These are phyloP conservation scores for Ethmia dodecea DNA, from an alignment of 2,888 invertebrate genomes.

Conservation along the genomic window DNA sequence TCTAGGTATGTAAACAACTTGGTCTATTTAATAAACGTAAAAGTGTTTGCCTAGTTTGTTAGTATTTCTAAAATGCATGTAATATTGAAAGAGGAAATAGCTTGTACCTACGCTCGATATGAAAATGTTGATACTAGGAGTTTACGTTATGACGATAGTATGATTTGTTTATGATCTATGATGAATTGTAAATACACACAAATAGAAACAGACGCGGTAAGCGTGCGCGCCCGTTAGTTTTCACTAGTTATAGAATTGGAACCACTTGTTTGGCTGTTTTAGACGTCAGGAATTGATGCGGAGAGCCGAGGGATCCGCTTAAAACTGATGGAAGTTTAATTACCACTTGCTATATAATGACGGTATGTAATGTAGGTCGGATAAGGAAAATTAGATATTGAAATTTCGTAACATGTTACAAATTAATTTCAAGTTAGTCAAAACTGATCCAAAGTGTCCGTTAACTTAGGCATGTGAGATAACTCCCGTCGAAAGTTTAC, in stretches of 20 bases:
- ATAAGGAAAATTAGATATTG: no score
- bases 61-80: not conserved
- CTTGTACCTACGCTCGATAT: slow-evolving; percentile 1
- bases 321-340: no score
- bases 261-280: slow-evolving; percentile 2
- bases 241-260: not conserved
- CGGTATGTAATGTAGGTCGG: no score
- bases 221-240: slow-evolving; percentile 6
- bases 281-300: slow-evolving; percentile 3
- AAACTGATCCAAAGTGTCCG: no score
- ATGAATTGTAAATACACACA: slow-evolving; percentile 20
- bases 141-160: slow-evolving; percentile 8
- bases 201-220: slow-evolving; percentile 14
- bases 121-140: slow-evolving; percentile 6
- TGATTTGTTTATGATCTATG: slow-evolving; percentile 18
- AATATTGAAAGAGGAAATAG: not conserved
- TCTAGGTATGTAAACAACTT: no score
- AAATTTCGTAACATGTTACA: no score
- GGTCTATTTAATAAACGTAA: not conserved
- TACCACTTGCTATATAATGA: no score
- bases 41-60: not conserved
- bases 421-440: no score
- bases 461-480: no score
- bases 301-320: no score
- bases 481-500: no score